Conservation (phyloP, 2,113 vertebrate species). For the Etheostoma spectabile region DNA sequence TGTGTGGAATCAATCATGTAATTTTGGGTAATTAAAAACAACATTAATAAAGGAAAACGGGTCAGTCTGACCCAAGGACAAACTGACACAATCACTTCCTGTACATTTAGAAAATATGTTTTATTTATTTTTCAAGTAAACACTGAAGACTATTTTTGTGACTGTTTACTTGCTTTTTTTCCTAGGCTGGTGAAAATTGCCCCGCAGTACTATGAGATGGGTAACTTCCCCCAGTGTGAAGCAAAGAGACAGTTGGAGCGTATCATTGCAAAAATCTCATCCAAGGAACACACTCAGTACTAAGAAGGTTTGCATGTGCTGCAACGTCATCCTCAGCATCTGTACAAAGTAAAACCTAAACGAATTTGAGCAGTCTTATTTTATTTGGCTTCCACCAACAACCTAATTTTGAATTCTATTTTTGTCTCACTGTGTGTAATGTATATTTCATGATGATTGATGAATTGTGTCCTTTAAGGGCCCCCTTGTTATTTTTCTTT, state of each 20-base stretch:
- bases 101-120: no score
- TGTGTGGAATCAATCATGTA: no score
- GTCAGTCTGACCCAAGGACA: no score
- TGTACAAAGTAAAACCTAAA: slow-evolving; percentile 78
- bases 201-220: slow-evolving; percentile 97
- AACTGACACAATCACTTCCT: neutral
- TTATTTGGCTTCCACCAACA: slow-evolving; percentile 88
- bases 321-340: slow-evolving; percentile 42
- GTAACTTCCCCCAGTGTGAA: slow-evolving; percentile 98
- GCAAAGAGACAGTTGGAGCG: slow-evolving; percentile 98
- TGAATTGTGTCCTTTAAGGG: slow-evolving; percentile 70
- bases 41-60: no score
- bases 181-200: slow-evolving; percentile 97
- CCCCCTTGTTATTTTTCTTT: slow-evolving; percentile 84
- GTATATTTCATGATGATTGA: slow-evolving; percentile 88
- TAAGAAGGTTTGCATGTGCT: slow-evolving; percentile 77
- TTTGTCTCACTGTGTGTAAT: slow-evolving; percentile 72
- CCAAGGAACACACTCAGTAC: slow-evolving; percentile 97
- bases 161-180: slow-evolving; percentile 71
- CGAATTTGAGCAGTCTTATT: slow-evolving; percentile 79
- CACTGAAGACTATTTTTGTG: slow-evolving; percentile 44
- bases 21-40: no score
- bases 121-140: slow-evolving; percentile 38
- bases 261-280: slow-evolving; percentile 95
- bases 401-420: slow-evolving; percentile 86